Evolutionary conservation across 2,797 vertebrate species (phyloP).

Genomic region (Pangasius krempfi): DNA sequence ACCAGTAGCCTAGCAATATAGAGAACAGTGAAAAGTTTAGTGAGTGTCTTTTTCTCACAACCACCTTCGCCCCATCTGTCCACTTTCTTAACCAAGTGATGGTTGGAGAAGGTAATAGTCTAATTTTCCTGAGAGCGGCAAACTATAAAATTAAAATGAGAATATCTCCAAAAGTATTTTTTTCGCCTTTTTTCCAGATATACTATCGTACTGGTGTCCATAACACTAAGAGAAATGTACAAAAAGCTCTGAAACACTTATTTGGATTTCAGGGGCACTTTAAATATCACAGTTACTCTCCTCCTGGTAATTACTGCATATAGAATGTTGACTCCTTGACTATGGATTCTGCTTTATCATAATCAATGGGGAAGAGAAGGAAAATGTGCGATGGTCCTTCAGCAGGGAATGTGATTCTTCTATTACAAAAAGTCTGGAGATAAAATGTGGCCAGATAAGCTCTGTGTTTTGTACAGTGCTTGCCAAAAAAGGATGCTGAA

Average conservation of each 20-base stretch:
- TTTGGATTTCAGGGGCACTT: not conserved
- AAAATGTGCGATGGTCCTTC: not conserved
- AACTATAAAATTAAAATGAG: not conserved
- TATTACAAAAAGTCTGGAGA: not conserved
- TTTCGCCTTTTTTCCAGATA: not conserved
- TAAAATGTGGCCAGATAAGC: not conserved
- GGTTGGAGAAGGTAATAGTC: not conserved
- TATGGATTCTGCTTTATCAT: not conserved
- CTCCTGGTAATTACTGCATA: not conserved
- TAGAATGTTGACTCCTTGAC: not conserved
- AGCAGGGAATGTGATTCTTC: not conserved
- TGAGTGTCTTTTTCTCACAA: not conserved
- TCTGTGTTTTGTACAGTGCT: not conserved
- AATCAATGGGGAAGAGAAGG: not conserved
- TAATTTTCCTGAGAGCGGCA: not conserved
- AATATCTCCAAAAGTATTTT: not conserved
- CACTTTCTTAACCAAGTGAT: not conserved
- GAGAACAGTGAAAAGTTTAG: not conserved
- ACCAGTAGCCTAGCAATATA: not conserved
- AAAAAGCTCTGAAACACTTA: not conserved
- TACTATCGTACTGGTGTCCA: not conserved
- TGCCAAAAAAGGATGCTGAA: conserved; percentile 1
- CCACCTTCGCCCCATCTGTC: not conserved
- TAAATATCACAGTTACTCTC: not conserved
- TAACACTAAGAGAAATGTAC: not conserved